These are phyloP conservation scores for Caenorhabditis remanei DNA, from an alignment of 1,140 invertebrate genomes.

Conservation along the genomic window DNA sequence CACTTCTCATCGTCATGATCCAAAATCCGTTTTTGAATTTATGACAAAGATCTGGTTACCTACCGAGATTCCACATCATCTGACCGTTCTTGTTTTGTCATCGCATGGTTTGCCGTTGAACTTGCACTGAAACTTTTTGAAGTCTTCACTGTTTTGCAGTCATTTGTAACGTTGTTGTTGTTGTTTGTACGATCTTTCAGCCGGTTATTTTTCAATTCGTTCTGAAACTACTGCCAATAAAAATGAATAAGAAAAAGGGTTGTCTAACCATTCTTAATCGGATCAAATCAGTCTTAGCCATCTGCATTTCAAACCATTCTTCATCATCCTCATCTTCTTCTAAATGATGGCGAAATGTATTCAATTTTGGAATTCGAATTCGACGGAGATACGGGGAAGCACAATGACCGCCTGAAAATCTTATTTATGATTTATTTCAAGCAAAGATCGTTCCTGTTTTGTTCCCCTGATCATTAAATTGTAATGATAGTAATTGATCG, in stretches of 20 bases:
- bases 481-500: background rate
- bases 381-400: constrained; percentile 29
- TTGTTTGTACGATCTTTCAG: constrained; percentile 24
- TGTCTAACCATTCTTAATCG: constrained; percentile 27
- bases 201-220: constrained; percentile 23
- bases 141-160: constrained; percentile 13
- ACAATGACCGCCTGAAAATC: constrained; percentile 17
- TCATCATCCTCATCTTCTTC: constrained; percentile 37
- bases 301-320: constrained; percentile 49
- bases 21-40: background rate
- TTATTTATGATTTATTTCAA: too few species aligned
- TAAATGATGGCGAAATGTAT: constrained; percentile 35
- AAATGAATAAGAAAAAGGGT: background rate
- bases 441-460: background rate
- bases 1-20: background rate
- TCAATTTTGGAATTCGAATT: constrained; percentile 30
- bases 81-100: constrained; percentile 37
- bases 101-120: constrained; percentile 20
- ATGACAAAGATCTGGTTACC: constrained; percentile 10
- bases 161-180: background rate
- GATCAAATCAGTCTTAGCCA: constrained; percentile 40
- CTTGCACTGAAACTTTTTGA: constrained; percentile 27
- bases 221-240: background rate
- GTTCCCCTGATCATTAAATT: background rate
- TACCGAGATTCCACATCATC: constrained; percentile 40